These are phyloP conservation scores for Himalopsyche kuldschensis DNA, from an alignment of 2,888 invertebrate genomes.

Conservation along the genomic window DNA sequence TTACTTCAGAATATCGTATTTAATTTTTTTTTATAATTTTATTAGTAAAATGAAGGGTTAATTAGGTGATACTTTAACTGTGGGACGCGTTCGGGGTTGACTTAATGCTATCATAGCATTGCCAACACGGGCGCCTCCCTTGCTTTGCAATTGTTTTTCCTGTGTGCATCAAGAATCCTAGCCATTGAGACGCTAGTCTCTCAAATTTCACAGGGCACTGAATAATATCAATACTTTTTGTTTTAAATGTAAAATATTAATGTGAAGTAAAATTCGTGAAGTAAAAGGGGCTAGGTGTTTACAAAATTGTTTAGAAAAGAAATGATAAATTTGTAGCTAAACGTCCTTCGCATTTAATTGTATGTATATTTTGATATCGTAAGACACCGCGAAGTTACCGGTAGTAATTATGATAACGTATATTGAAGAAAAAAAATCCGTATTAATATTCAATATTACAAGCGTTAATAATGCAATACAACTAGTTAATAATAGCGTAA, in stretches of 20 bases:
- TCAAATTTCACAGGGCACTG: conserved; percentile 56
- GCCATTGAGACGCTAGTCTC: conserved; percentile 53
- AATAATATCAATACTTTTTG: neutral
- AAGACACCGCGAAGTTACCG: neutral
- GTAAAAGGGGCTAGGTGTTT: no score
- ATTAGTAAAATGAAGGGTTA: no score
- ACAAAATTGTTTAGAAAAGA: no score
- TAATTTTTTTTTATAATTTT: no score
- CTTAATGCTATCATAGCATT: conserved; percentile 55
- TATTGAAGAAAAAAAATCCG: neutral
- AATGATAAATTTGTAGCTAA: neutral
- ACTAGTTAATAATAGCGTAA: neutral
- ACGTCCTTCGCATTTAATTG: neutral
- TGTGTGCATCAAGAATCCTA: conserved; percentile 58
- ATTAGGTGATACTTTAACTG: conserved; percentile 43
- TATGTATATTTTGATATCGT: neutral
- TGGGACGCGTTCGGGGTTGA: conserved; percentile 61
- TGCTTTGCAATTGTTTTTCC: conserved; percentile 49
- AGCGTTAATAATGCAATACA: neutral
- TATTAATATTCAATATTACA: neutral
- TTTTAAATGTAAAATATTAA: neutral
- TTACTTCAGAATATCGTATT: no score
- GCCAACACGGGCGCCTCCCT: conserved; percentile 58
- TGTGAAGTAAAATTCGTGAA: neutral
- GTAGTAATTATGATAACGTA: neutral